phyloP scores from a whole-genome alignment of 2,888 invertebrate genomes.

The Pegoplata infirma region DNA sequence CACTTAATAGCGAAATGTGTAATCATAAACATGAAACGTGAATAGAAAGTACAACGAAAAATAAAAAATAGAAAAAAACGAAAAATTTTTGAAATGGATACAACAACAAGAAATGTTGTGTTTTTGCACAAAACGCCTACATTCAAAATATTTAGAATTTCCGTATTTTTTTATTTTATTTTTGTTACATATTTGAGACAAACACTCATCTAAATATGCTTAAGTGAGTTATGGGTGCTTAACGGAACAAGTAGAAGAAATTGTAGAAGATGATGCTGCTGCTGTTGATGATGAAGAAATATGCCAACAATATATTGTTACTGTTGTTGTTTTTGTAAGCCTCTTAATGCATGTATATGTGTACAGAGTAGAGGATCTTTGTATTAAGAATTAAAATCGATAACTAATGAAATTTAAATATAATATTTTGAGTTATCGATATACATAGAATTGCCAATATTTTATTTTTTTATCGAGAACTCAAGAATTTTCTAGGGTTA shows the following conservation, averaged over 20 bases:
- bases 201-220: constrained; percentile 26
- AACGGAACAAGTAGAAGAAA: not conserved
- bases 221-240: constrained; percentile 32
- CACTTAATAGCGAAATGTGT: constrained; percentile 42
- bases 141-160: constrained; percentile 1
- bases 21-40: constrained; percentile 43
- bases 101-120: constrained; percentile 7
- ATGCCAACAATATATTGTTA: not conserved
- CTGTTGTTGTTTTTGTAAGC: not conserved
- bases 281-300: not conserved
- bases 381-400: not conserved
- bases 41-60: constrained; percentile 32
- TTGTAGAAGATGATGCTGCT: not conserved
- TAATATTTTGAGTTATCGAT: too few relatives aligned
- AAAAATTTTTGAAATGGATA: constrained; percentile 1
- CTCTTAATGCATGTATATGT: too few relatives aligned
- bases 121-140: constrained; percentile 19
- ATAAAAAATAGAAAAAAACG: not conserved
- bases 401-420: too few relatives aligned
- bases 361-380: not conserved
- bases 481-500: too few relatives aligned
- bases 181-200: not conserved
- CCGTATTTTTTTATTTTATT: too few relatives aligned
- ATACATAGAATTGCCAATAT: too few relatives aligned
- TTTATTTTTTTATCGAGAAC: too few relatives aligned